phyloP scores from a whole-genome alignment of 2,888 invertebrate genomes.

The Xylophagus ater region DNA sequence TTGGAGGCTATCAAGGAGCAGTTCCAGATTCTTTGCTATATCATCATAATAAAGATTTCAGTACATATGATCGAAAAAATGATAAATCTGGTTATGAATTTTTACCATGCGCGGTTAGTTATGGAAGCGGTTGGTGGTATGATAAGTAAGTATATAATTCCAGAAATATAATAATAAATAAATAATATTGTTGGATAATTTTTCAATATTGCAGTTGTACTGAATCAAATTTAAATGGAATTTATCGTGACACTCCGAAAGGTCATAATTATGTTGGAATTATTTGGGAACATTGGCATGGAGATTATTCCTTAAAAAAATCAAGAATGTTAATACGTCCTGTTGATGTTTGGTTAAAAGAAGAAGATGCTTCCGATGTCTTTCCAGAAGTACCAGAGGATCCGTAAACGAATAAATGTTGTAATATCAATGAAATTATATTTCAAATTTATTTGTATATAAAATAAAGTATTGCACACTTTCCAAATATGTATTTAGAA shows the following conservation, averaged over 20 bases:
- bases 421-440: too few relatives aligned
- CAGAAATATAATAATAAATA: neutral
- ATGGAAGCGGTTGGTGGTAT: constrained; percentile 52
- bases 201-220: constrained; percentile 39
- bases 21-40: constrained; percentile 44
- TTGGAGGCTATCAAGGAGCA: constrained; percentile 43
- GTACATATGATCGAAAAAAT: constrained; percentile 36
- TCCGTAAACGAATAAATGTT: too few relatives aligned
- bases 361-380: constrained; percentile 5
- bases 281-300: constrained; percentile 48
- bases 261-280: constrained; percentile 43
- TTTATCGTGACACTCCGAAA: constrained; percentile 38
- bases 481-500: too few relatives aligned
- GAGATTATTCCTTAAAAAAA: constrained; percentile 44
- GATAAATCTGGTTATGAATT: constrained; percentile 42
- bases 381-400: constrained; percentile 14
- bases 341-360: constrained; percentile 11
- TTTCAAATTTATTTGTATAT: too few relatives aligned
- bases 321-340: constrained; percentile 41
- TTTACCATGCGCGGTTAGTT: constrained; percentile 44
- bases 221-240: constrained; percentile 47
- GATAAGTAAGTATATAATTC: constrained; percentile 36
- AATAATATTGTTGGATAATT: constrained; percentile 1
- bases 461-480: too few relatives aligned
- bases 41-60: constrained; percentile 42